A percentile compares a stretch with the other conserved stretches of the same genome.
phyloP scores from a whole-genome alignment of 2,888 invertebrate species.

The Andrena chrysosceles region DNA sequence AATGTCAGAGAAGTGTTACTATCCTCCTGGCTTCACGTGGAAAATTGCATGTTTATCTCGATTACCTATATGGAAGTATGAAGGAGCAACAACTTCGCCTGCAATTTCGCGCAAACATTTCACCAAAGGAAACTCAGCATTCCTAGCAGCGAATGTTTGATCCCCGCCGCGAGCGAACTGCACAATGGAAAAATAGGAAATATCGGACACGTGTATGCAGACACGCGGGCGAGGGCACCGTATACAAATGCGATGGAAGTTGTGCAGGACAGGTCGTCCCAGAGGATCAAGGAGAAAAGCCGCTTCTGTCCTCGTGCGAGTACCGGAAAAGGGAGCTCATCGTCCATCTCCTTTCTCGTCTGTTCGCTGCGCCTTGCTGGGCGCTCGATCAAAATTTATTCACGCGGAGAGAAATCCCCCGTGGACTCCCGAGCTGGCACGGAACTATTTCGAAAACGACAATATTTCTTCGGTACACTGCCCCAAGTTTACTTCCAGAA shows the following conservation, averaged over 20 bases:
- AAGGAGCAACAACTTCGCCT: too few relatives aligned
- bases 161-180: neutral
- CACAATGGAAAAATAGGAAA: conserved; percentile 48
- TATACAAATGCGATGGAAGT: conserved; percentile 52
- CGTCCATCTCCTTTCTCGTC: neutral
- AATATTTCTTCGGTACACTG: conserved; percentile 26
- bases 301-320: conserved; percentile 51
- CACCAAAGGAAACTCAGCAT: conserved; percentile 11
- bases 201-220: conserved; percentile 31
- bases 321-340: conserved; percentile 21
- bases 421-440: conserved; percentile 32
- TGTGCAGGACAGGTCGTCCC: conserved; percentile 55
- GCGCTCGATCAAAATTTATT: conserved; percentile 66
- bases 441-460: conserved; percentile 27
- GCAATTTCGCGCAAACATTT: neutral
- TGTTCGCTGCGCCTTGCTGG: conserved; percentile 34
- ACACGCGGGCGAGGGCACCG: conserved; percentile 8
- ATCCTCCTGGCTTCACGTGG: too few relatives aligned
- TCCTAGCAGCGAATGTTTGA: conserved; percentile 9
- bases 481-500: neutral
- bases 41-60: too few relatives aligned
- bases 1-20: too few relatives aligned
- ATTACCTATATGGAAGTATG: too few relatives aligned
- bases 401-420: conserved; percentile 57
- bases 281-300: conserved; percentile 56